These are phyloP conservation scores for Drosophila longiperda DNA, from an alignment of 2,888 invertebrate genomes.

Conservation along the genomic window DNA sequence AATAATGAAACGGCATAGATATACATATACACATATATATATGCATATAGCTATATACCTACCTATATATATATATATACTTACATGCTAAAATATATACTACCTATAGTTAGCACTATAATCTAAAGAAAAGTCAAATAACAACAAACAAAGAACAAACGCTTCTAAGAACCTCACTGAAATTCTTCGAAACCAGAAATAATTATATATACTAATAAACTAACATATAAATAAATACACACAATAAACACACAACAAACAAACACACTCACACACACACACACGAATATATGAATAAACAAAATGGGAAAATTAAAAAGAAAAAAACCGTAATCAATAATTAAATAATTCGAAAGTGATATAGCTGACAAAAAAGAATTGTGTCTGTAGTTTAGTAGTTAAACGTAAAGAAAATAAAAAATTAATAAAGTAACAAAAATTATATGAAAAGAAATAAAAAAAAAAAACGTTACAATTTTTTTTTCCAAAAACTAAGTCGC, in stretches of 20 bases:
- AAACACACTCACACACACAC: slow-evolving; percentile 17
- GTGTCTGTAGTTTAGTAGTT: slow-evolving; percentile 77
- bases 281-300: slow-evolving; percentile 43
- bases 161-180: slow-evolving; percentile 83
- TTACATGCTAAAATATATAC: slow-evolving; percentile 37
- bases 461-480: slow-evolving; percentile 20
- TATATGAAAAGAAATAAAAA: slow-evolving; percentile 20
- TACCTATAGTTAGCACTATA: slow-evolving; percentile 67
- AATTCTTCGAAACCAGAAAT: slow-evolving; percentile 78
- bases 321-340: slow-evolving; percentile 72
- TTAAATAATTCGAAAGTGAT: slow-evolving; percentile 78
- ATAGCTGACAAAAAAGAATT: slow-evolving; percentile 77
- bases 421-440: slow-evolving; percentile 26
- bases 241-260: slow-evolving; percentile 23
- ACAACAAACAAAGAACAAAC: slow-evolving; percentile 53
- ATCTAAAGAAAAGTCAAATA: slow-evolving; percentile 55
- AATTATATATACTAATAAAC: slow-evolving; percentile 43
- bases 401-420: slow-evolving; percentile 37
- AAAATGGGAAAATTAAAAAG: slow-evolving; percentile 27
- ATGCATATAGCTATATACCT: slow-evolving; percentile 54
- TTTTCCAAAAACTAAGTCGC: slow-evolving; percentile 35
- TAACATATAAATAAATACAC: slow-evolving; percentile 49
- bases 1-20: slow-evolving; percentile 39
- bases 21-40: slow-evolving; percentile 52
- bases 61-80: slow-evolving; percentile 50